These are phyloP conservation scores for Bolborhynchus lineola DNA, from an alignment of 2,113 vertebrate genomes.

Conservation along the genomic window DNA sequence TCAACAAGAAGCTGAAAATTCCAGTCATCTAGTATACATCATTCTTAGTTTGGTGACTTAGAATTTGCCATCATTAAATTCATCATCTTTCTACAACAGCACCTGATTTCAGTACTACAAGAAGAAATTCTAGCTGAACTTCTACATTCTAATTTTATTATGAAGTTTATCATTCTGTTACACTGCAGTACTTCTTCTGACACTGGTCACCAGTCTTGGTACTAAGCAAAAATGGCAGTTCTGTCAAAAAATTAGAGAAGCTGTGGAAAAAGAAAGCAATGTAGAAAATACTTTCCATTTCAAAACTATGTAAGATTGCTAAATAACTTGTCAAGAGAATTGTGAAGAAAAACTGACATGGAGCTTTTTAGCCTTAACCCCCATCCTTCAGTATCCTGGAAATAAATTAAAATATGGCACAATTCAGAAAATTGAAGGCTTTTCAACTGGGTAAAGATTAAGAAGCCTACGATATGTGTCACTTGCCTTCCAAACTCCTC, in stretches of 20 bases:
- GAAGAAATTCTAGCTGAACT: neutral
- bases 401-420: neutral
- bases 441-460: neutral
- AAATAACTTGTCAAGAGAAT: neutral
- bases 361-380: neutral
- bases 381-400: neutral
- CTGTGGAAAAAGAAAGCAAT: neutral
- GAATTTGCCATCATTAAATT: neutral
- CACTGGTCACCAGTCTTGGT: neutral
- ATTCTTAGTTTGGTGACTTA: neutral
- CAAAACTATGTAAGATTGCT: neutral
- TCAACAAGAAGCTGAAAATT: neutral
- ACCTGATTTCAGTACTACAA: neutral
- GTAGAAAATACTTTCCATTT: neutral
- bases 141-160: neutral
- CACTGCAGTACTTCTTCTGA: neutral
- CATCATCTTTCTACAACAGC: neutral
- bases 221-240: neutral
- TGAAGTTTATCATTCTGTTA: neutral
- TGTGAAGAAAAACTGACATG: slow-evolving; percentile 4
- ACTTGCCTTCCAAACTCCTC: neutral
- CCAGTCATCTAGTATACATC: neutral
- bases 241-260: neutral
- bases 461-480: neutral
- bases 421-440: neutral